Evolutionary conservation across 2,797 vertebrate genomes (phyloP).

Genomic region (Sebastes oblongus): DNA sequence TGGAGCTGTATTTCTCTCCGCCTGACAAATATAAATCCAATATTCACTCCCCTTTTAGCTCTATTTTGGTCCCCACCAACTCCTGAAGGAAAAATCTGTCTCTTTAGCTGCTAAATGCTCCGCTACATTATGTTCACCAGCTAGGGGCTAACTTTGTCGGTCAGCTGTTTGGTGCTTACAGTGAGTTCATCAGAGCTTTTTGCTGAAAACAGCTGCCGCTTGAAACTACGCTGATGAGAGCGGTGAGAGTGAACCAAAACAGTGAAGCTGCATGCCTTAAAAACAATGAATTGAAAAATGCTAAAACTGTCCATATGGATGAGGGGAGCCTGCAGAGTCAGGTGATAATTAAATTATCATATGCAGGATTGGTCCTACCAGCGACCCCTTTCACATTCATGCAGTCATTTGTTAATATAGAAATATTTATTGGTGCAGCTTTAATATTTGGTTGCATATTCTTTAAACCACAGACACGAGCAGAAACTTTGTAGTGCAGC

Average conservation of each 20-base stretch:
- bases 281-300: not conserved
- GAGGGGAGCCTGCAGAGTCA: not conserved
- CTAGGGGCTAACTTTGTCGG: not conserved
- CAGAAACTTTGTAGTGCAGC: not conserved
- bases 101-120: not conserved
- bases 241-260: not conserved
- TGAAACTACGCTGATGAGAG: not conserved
- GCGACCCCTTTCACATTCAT: no score
- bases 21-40: no score
- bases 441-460: not conserved
- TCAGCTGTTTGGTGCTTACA: not conserved
- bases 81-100: no score
- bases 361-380: not conserved
- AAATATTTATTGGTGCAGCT: not conserved
- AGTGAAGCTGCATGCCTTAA: not conserved
- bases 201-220: not conserved
- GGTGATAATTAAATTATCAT: not conserved
- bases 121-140: not conserved
- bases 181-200: not conserved
- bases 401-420: not conserved
- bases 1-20: no score
- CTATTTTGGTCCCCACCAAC: no score
- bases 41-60: not conserved
- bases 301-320: not conserved
- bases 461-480: not conserved